Percentiles rank a stretch among this genome's conserved stretches.
Evolutionary conservation across 2,888 invertebrate genomes (phyloP).

Genomic region (Parnassius smintheus): DNA sequence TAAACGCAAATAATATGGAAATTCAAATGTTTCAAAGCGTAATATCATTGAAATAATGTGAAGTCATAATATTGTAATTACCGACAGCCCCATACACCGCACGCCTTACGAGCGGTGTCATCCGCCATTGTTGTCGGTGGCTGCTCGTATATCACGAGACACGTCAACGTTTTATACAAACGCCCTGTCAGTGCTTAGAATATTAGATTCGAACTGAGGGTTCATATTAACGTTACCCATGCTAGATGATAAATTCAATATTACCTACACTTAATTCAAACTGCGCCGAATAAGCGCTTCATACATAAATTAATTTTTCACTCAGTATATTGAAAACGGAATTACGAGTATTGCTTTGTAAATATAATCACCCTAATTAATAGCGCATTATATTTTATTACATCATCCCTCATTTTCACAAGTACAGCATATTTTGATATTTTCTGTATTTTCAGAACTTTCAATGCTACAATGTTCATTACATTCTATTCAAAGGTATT

Average conservation of each 20-base stretch:
- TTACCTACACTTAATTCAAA: background rate
- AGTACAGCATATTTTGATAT: no score
- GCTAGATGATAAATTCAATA: conserved; percentile 23
- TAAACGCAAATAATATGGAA: background rate
- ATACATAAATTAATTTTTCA: no score
- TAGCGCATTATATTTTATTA: conserved; percentile 2
- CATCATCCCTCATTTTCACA: no score
- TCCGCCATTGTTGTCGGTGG: conserved; percentile 58
- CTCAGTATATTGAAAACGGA: no score
- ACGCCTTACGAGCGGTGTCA: conserved; percentile 61
- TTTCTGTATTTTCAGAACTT: no score
- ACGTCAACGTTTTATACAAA: conserved; percentile 59
- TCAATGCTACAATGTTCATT: no score
- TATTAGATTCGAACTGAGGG: conserved; percentile 27
- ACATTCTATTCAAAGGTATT: no score
- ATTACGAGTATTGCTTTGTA: background rate
- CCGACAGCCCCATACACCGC: conserved; percentile 45
- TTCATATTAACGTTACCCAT: conserved; percentile 19
- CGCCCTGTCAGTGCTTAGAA: conserved; percentile 46
- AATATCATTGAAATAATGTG: conserved; percentile 59
- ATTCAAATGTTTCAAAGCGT: background rate
- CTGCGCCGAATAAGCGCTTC: no score
- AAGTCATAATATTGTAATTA: conserved; percentile 76
- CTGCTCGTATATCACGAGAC: conserved; percentile 41
- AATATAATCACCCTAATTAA: background rate